Base-by-base conservation (phyloP, 2,888 invertebrate species). In the Cancer borealis region DNA sequence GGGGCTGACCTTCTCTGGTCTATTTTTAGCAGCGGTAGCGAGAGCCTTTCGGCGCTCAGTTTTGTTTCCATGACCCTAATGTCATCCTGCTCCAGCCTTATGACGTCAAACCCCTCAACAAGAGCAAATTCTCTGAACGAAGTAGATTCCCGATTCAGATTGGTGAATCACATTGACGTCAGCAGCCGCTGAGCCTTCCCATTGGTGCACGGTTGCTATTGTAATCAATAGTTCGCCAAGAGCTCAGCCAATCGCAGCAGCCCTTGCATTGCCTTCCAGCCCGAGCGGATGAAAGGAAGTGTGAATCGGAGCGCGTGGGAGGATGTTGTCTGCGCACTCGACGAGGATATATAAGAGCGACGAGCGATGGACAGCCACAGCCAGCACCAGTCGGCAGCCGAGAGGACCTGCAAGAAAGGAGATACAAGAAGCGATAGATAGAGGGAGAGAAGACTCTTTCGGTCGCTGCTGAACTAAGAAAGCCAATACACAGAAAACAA, bases 211-310 rank as follows among this genome's bases (percentile, higher is more conserved):
- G 46, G 49, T 54, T 30, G 46, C 73, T 91, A 92, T 94, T 94
- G 94, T 94, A 95, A 95, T 95, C 95, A 95, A 95, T 95, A 95
- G 95, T 92, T 49, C 46, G 91, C 87, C 91, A 79, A 45, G 60
- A 79, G 30, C 84, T 10, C 88, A 66, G 66, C 95, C 94, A 95
- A 95, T 95, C 88, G 79, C 60, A n/a, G 88, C 49, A 17, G 73
- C n/a, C 49, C 92, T 95, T 91, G 88, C 93, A 93, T 94, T 73
- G 92, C 88, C 91, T 45, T 88, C 94, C 91, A 92, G 87, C 89
- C 93, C 87, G 91, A 93, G 92, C 94, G 92, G 90, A 94, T 95
- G 94, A 93, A 95, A 95, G 94, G 92, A 95, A 95, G 93, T 94
- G 94, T 94, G 94, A 95, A 95, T 95, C 92, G 91, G 92, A 88